These are phyloP conservation scores for Malurus elegans DNA, from an alignment of 2,113 vertebrate genomes.

Conservation along the genomic window DNA sequence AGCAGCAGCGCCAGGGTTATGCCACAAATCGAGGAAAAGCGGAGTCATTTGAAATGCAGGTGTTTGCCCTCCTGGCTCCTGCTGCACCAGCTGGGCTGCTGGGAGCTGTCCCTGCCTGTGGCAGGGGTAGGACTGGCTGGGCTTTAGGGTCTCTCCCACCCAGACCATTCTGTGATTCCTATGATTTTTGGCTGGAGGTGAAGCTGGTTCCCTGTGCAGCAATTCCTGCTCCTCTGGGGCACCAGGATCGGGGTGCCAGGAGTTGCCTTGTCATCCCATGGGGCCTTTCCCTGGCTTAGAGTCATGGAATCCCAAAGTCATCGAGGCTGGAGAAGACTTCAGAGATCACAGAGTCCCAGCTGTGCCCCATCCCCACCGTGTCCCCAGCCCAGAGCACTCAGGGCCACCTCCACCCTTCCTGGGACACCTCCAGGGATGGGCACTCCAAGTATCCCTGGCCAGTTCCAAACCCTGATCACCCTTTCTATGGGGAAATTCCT, in stretches of 20 bases:
- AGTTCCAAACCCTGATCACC: rapidly evolving
- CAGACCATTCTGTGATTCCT: neutral
- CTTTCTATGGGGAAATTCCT: neutral
- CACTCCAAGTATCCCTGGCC: neutral
- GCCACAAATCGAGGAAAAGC: neutral
- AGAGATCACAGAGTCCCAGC: rapidly evolving
- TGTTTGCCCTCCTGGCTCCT: neutral
- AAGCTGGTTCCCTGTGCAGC: neutral
- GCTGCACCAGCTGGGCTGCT: neutral
- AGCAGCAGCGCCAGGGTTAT: neutral
- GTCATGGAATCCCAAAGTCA: too few relatives aligned
- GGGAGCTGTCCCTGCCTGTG: neutral
- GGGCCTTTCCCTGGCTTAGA: neutral
- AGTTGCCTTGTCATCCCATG: rapidly evolving
- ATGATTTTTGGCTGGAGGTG: neutral
- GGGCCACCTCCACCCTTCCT: rapidly evolving
- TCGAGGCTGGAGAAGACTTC: neutral
- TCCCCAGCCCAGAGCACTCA: neutral
- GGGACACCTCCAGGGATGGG: neutral
- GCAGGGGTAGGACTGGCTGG: neutral
- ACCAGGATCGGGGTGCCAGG: neutral
- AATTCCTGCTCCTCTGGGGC: rapidly evolving
- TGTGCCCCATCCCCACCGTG: rapidly evolving
- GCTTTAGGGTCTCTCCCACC: rapidly evolving
- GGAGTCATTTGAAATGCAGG: neutral